phyloP scores from a whole-genome alignment of 2,888 invertebrate species.

The Macaria liturata region DNA sequence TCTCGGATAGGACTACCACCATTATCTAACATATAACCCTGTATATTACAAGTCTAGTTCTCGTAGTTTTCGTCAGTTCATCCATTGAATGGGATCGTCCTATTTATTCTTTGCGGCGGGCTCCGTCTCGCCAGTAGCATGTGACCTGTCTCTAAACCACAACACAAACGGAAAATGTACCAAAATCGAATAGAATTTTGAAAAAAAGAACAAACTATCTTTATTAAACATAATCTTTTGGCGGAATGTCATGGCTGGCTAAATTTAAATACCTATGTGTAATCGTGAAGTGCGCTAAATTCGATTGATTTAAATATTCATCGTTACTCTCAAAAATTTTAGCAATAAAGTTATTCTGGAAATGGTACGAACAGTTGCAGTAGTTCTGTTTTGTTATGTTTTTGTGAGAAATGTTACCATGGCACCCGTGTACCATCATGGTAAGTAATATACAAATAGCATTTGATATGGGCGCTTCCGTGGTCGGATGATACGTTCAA shows the following conservation, averaged over 20 bases:
- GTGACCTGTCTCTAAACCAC: constrained; percentile 43
- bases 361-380: constrained; percentile 44
- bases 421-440: constrained; percentile 47
- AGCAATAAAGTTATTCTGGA: background rate
- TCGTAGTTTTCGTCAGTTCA: constrained; percentile 29
- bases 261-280: background rate
- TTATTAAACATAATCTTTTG: too few species aligned
- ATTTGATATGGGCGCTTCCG: too few species aligned
- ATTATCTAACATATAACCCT: background rate
- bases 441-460: constrained; percentile 46
- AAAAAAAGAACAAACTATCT: background rate
- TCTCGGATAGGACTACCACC: too few species aligned
- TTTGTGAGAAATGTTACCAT: constrained; percentile 45
- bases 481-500: too few species aligned
- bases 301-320: background rate
- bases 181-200: background rate
- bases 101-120: constrained; percentile 52
- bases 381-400: constrained; percentile 35
- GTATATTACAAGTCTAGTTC: background rate
- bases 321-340: background rate
- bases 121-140: constrained; percentile 51
- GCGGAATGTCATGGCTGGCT: too few species aligned
- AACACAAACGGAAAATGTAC: constrained; percentile 4
- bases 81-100: constrained; percentile 33
- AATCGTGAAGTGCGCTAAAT: constrained; percentile 4